These are phyloP conservation scores for Agonopterix heracliana DNA, from an alignment of 2,888 invertebrate genomes.

Conservation along the genomic window DNA sequence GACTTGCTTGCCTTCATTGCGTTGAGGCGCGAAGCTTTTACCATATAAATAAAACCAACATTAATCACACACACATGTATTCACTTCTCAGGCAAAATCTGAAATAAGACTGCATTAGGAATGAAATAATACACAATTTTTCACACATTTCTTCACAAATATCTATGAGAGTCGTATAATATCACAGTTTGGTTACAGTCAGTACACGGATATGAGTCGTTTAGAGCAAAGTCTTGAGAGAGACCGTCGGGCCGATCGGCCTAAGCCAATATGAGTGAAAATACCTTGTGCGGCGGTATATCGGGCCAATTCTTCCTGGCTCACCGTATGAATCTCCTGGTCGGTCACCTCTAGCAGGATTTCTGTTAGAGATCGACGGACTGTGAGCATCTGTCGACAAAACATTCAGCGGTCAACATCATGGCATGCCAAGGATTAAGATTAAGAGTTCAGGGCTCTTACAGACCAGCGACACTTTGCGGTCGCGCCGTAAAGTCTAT, in stretches of 20 bases:
- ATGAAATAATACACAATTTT: conserved; percentile 36
- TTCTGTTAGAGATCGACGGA: conserved; percentile 93
- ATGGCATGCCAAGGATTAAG: too few species aligned
- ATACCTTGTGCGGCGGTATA: conserved; percentile 91
- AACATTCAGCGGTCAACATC: too few species aligned
- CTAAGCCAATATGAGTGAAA: conserved; percentile 61
- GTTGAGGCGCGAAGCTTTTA: conserved; percentile 82
- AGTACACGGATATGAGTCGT: conserved; percentile 46
- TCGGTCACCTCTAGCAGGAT: conserved; percentile 95
- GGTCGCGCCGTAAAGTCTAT: too few species aligned
- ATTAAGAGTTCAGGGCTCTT: too few species aligned
- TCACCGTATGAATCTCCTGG: conserved; percentile 89
- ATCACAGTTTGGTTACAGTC: conserved; percentile 51
- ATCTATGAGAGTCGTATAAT: conserved; percentile 17
- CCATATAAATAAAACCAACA: conserved; percentile 79
- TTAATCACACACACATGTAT: conserved; percentile 70
- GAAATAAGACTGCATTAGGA: conserved; percentile 72
- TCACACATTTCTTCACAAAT: conserved; percentile 11
- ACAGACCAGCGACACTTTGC: too few species aligned
- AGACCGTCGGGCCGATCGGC: conserved; percentile 40
- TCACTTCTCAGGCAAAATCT: conserved; percentile 56
- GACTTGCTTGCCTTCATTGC: conserved; percentile 84
- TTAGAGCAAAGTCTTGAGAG: conserved; percentile 42
- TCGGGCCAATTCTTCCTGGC: conserved; percentile 89
- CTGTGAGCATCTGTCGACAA: conserved; percentile 84